Percentiles rank a stretch among this genome's conserved stretches.
phyloP scores from a whole-genome alignment of 1,140 invertebrate genomes.

The Linepithema humile region DNA sequence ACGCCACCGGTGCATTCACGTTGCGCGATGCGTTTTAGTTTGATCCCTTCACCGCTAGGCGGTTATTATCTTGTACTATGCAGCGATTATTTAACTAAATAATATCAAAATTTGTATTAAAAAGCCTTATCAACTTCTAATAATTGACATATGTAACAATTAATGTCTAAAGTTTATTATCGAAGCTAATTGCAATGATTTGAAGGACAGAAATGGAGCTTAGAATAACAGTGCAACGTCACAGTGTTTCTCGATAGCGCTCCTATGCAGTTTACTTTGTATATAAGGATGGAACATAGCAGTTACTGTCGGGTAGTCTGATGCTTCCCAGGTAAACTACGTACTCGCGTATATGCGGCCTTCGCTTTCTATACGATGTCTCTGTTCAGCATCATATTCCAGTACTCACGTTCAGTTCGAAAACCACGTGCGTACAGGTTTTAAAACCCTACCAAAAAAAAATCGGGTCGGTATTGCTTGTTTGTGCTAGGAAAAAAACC shows the following conservation, averaged over 20 bases:
- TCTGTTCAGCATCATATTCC: slow-evolving; percentile 67
- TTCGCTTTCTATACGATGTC: slow-evolving; percentile 55
- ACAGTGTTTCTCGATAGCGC: slow-evolving; percentile 56
- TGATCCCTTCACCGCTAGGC: slow-evolving; percentile 23
- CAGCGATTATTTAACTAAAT: neutral
- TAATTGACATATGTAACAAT: neutral
- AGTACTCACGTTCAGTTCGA: slow-evolving; percentile 72
- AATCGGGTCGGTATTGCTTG: slow-evolving; percentile 43
- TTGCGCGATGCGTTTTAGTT: slow-evolving; percentile 49
- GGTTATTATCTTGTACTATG: neutral
- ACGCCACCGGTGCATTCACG: neutral
- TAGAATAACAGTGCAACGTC: rapidly evolving
- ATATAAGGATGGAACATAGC: slow-evolving; percentile 68
- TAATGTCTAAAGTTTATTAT: neutral
- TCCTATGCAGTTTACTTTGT: slow-evolving; percentile 7
- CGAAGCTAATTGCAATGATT: neutral
- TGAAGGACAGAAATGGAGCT: neutral
- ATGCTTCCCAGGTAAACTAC: slow-evolving; percentile 76
- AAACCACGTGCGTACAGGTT: slow-evolving; percentile 64
- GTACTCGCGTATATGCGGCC: slow-evolving; percentile 74
- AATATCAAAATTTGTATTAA: slow-evolving; percentile 9
- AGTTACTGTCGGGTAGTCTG: slow-evolving; percentile 69
- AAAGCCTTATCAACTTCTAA: neutral
- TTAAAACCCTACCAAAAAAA: slow-evolving; percentile 47
- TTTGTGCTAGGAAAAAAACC: slow-evolving; percentile 38